These are phyloP conservation scores for Macrotus californicus DNA, from an alignment of 2,113 vertebrate species.

Conservation along the genomic window DNA sequence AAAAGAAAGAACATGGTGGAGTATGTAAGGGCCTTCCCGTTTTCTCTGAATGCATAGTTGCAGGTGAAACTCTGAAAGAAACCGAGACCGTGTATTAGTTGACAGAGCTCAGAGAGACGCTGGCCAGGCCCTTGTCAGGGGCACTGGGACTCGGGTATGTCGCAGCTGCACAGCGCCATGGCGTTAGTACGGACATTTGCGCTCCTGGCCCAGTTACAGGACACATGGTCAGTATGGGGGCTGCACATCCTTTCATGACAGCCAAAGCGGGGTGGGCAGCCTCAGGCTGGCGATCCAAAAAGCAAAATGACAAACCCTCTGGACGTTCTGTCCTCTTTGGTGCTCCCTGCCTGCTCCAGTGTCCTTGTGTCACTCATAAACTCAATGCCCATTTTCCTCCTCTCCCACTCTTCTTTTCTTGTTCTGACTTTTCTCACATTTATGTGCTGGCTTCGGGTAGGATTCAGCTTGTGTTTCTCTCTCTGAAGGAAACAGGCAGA, in stretches of 20 bases:
- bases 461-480: slow-evolving; percentile 85
- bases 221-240: slow-evolving; percentile 18
- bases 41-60: slow-evolving; percentile 15
- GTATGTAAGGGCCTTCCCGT: neutral
- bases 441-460: slow-evolving; percentile 82
- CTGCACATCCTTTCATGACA: slow-evolving; percentile 51
- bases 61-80: slow-evolving; percentile 57
- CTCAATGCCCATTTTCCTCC: slow-evolving; percentile 87
- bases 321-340: slow-evolving; percentile 78
- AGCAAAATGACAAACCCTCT: slow-evolving; percentile 82
- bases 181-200: slow-evolving; percentile 71
- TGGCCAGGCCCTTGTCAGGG: slow-evolving; percentile 39
- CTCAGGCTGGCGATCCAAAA: slow-evolving; percentile 71
- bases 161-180: neutral
- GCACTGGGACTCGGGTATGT: slow-evolving; percentile 32
- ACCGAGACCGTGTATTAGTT: slow-evolving; percentile 62
- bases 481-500: slow-evolving; percentile 81
- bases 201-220: slow-evolving; percentile 58
- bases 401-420: slow-evolving; percentile 86
- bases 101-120: slow-evolving; percentile 69
- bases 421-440: slow-evolving; percentile 85
- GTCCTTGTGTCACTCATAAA: slow-evolving; percentile 84
- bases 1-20: slow-evolving; percentile 42
- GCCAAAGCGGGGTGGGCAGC: slow-evolving; percentile 75
- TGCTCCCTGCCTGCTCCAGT: slow-evolving; percentile 80